Percentiles rank a stretch among this genome's conserved stretches.
Conservation (phyloP, 2,888 invertebrate genomes). For the Dexiosoma caninum region DNA sequence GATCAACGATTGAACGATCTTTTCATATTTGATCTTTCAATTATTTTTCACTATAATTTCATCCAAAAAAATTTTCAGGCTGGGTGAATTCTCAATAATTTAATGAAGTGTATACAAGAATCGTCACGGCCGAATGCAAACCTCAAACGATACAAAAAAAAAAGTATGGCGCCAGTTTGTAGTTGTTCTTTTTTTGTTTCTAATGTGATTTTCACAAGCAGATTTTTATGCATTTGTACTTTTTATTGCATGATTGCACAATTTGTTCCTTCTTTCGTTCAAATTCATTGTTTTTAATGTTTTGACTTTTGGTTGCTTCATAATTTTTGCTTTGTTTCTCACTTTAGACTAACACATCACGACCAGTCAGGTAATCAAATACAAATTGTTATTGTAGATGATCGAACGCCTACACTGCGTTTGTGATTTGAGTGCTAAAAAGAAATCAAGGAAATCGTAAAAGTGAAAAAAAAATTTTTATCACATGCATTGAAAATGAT, state of each 20-base stretch:
- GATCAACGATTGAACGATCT: too few species aligned
- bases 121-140: neutral
- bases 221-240: slow-evolving; percentile 10
- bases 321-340: slow-evolving; percentile 21
- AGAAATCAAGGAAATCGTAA: neutral
- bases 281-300: slow-evolving; percentile 41
- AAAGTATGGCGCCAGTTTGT: slow-evolving; percentile 7
- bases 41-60: neutral
- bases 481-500: neutral
- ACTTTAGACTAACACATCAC: slow-evolving; percentile 7
- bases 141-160: neutral
- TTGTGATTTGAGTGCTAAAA: neutral
- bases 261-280: slow-evolving; percentile 22
- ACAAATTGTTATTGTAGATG: slow-evolving; percentile 1
- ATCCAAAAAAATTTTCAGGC: too few species aligned
- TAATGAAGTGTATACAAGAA: neutral
- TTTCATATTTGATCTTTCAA: too few species aligned
- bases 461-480: slow-evolving; percentile 5
- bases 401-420: slow-evolving; percentile 28
- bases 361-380: slow-evolving; percentile 3
- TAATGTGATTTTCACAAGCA: slow-evolving; percentile 5
- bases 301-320: neutral
- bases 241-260: neutral
- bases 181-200: slow-evolving; percentile 18
- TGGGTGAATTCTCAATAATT: neutral